These are phyloP conservation scores for Ptyas mucosa DNA, from an alignment of 2,113 vertebrate species.

Conservation along the genomic window DNA sequence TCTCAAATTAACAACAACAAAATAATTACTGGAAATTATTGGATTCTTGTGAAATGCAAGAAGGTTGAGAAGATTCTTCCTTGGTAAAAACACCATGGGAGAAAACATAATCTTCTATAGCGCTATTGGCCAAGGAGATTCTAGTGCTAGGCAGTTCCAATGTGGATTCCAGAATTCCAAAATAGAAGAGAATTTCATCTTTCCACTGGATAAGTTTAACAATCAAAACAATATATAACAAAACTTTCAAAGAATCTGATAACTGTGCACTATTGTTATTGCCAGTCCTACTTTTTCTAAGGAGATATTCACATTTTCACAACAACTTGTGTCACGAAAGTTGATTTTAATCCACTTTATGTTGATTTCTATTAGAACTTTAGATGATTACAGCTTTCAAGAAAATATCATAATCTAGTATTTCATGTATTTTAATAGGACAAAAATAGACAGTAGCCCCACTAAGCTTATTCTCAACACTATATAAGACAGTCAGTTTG, in stretches of 20 bases:
- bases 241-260: background rate
- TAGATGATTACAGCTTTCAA: background rate
- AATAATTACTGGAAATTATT: background rate
- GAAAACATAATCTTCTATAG: background rate
- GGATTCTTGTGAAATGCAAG: background rate
- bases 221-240: background rate
- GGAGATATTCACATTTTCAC: background rate
- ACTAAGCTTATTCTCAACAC: background rate
- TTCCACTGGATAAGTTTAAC: background rate
- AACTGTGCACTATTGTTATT: constrained; percentile 9
- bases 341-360: background rate
- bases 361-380: background rate
- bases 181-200: background rate
- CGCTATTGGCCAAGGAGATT: background rate
- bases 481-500: background rate
- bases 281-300: constrained; percentile 2
- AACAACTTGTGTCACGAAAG: background rate
- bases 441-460: background rate
- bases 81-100: background rate
- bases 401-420: background rate
- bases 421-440: background rate
- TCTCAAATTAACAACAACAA: background rate
- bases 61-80: background rate
- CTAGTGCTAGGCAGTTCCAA: background rate
- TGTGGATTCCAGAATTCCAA: background rate